phyloP scores from a whole-genome alignment of 2,797 vertebrate species.

The Enteromius paludinosus region DNA sequence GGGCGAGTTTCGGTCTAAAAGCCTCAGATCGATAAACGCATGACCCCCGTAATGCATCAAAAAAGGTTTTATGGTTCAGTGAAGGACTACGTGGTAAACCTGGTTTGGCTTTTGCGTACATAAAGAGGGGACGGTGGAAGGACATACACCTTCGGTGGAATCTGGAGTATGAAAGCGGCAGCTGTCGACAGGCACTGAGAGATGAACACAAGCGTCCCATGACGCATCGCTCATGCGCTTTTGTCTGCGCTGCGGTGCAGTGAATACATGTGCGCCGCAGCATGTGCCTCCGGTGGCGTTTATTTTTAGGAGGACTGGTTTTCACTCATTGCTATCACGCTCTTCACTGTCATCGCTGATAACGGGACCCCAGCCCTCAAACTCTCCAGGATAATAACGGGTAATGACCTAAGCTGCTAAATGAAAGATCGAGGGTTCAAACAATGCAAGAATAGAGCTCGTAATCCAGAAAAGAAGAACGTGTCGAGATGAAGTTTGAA shows the following conservation, averaged over 20 bases:
- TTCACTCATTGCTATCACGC: constrained; percentile 1
- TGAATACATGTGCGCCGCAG: constrained; percentile 49
- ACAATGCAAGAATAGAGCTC: neutral
- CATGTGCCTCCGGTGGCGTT: constrained; percentile 42
- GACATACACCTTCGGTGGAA: constrained; percentile 38
- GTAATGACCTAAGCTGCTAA: constrained; percentile 8
- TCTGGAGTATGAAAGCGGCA: constrained; percentile 49
- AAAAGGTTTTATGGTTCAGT: neutral
- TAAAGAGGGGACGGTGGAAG: constrained; percentile 27
- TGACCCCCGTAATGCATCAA: constrained; percentile 1
- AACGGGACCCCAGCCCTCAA: constrained; percentile 1
- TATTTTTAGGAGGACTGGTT: constrained; percentile 44
- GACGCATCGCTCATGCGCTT: constrained; percentile 45
- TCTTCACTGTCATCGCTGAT: constrained; percentile 32
- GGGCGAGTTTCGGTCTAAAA: constrained; percentile 14
- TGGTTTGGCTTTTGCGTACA: neutral
- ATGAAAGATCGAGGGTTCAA: neutral
- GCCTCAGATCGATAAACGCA: neutral
- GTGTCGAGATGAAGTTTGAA: neutral
- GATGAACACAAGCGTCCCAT: constrained; percentile 68
- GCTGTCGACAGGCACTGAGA: constrained; percentile 64
- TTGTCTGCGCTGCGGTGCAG: constrained; percentile 28
- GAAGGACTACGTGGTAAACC: neutral
- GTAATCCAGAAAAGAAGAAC: neutral
- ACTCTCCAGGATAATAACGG: neutral